Base-by-base conservation (phyloP, 2,888 invertebrate genomes). In the Chrysomela aeneicollis region DNA sequence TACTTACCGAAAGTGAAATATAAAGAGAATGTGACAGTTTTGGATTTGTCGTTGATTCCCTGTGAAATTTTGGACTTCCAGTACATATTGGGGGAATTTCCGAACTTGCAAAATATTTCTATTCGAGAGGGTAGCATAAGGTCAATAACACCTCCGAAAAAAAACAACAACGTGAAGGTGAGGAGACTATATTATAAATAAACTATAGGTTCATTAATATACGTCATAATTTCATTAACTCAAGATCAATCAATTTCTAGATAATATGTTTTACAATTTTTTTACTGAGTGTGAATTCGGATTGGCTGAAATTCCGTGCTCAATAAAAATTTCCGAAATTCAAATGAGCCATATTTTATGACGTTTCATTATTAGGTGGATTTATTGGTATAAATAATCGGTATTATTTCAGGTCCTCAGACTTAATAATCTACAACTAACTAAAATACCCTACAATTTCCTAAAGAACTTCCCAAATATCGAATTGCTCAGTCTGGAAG, bases 401-500 rank as follows among this genome's bases (percentile, higher is more conserved):
- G n/a, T 18, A 37, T 21, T 10, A 2, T 55, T 37, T 42, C 46
- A 57, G 57, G 57, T 57, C 6, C 22, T 57, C 17, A 10, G 15
- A 4, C 10, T 57, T 15, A 46, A 37, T 12, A 57, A 57, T 15
- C 17, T 57, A 4, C n/a, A 26, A 46, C 17, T 57, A 46, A 17
- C 46, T 17, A 26, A 57, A 26, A 57, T 57, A 22, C 42, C 26
- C 18, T 37, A 46, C 21, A 46, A n/a, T 15, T 57, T 57, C n/a
- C 22, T 57, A 3, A n/a, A 57, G 17, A 5, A 57, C 6, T 57
- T 46, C 18, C 57, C 57, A 9, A 57, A 46, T 18, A 57, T 57
- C 10, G 46, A 57, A 46, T n/a, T 57, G 12, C 12, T 57, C 0
- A 57, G 37, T 37, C 26, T 57, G 5, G 26, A 57, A 57, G 57